phyloP scores from a whole-genome alignment of 2,113 vertebrate species.

The Coturnix japonica region DNA sequence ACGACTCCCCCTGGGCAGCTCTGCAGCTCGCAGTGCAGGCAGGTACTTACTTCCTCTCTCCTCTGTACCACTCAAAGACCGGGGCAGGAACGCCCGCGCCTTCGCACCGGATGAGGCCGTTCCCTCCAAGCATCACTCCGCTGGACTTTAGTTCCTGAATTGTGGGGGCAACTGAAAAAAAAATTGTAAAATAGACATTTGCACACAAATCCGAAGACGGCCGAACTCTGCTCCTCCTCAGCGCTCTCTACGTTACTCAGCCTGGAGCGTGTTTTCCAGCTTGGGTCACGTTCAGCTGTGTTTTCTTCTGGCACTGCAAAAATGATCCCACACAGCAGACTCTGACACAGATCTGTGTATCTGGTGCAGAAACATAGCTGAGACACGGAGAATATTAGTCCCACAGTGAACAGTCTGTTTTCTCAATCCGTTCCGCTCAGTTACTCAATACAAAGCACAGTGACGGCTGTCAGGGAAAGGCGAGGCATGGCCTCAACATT shows the following conservation, averaged over 20 bases:
- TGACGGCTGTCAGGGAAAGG: rapidly evolving
- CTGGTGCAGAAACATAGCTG: background rate
- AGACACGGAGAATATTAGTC: background rate
- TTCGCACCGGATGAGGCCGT: conserved; percentile 93
- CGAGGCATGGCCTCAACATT: background rate
- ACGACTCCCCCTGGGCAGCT: background rate
- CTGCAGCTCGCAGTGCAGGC: no score
- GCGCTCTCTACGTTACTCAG: background rate
- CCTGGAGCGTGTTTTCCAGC: background rate
- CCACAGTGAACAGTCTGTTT: background rate
- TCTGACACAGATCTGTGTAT: background rate
- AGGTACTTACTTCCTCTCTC: conserved; percentile 93
- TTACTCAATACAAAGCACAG: rapidly evolving
- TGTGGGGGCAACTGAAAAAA: conserved; percentile 88
- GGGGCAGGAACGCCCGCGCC: conserved; percentile 93
- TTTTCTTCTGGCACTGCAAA: background rate
- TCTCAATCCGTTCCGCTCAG: background rate
- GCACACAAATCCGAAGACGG: background rate
- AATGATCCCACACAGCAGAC: background rate
- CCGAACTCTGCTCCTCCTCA: background rate
- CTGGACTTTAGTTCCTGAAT: conserved; percentile 97
- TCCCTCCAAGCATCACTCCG: conserved; percentile 88
- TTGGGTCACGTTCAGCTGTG: background rate
- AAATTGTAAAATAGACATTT: conserved; percentile 60
- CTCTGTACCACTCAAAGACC: conserved; percentile 95